phyloP scores from a whole-genome alignment of 2,113 vertebrate species.

The Amblyopsis rosae region DNA sequence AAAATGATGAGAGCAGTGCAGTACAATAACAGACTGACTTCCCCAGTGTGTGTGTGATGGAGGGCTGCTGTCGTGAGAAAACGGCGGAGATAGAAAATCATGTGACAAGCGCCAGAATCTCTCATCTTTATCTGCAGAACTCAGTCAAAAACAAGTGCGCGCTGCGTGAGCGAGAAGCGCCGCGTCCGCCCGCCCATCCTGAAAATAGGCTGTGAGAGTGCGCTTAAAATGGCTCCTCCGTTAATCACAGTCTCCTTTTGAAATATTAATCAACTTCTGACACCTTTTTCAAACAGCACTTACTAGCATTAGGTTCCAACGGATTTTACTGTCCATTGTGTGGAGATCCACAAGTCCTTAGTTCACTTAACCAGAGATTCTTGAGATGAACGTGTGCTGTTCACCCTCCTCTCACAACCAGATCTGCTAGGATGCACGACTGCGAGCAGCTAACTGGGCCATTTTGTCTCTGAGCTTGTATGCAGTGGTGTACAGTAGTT shows the following conservation, averaged over 20 bases:
- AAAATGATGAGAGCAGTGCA: not conserved
- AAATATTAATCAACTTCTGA: constrained; percentile 69
- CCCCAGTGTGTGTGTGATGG: constrained; percentile 26
- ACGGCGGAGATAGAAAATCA: constrained; percentile 34
- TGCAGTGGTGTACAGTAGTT: constrained; percentile 5
- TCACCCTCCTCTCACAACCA: not conserved
- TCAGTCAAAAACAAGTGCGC: constrained; percentile 36
- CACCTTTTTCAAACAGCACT: constrained; percentile 49
- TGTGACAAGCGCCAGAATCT: constrained; percentile 45
- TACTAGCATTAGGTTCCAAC: constrained; percentile 31
- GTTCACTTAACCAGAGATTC: not conserved
- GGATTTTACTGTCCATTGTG: constrained; percentile 21
- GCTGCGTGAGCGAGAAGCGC: constrained; percentile 35
- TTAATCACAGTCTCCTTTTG: constrained; percentile 70
- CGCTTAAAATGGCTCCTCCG: constrained; percentile 72
- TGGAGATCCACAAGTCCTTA: constrained; percentile 34
- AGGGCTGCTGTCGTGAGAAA: constrained; percentile 19
- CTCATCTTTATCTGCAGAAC: constrained; percentile 57
- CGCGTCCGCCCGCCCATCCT: constrained; percentile 50
- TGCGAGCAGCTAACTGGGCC: constrained; percentile 7
- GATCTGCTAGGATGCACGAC: not conserved
- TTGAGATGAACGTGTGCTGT: not conserved
- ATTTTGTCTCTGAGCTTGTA: constrained; percentile 14
- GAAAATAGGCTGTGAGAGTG: constrained; percentile 61
- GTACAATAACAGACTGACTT: not conserved